These are phyloP conservation scores for Lottia scabra DNA, from an alignment of 2,888 invertebrate species.

Conservation along the genomic window DNA sequence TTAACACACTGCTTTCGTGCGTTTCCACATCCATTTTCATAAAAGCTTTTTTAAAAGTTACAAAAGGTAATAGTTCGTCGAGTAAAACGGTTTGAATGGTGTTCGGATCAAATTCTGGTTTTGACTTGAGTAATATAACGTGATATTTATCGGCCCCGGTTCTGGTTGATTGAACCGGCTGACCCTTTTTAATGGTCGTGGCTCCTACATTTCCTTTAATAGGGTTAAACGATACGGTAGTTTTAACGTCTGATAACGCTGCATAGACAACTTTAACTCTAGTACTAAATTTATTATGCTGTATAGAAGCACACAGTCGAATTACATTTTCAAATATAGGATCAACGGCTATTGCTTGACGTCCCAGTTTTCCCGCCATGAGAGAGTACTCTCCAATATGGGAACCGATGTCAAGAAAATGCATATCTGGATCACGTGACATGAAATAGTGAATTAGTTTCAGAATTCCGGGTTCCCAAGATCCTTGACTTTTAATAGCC, in stretches of 20 bases:
- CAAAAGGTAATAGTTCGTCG: neutral
- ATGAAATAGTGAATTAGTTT: neutral
- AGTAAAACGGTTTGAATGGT: neutral
- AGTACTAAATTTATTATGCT: neutral
- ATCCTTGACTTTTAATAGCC: neutral
- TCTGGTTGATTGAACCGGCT: no score
- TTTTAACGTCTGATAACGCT: neutral
- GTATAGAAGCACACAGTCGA: neutral
- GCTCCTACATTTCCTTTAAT: neutral
- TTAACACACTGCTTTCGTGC: neutral
- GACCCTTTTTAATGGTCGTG: neutral
- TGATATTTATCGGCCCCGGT: neutral
- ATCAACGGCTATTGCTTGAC: neutral
- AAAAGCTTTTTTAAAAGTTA: neutral
- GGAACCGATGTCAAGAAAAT: neutral
- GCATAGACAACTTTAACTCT: neutral
- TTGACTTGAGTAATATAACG: neutral
- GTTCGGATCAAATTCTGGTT: neutral
- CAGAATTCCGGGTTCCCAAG: neutral
- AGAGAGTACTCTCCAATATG: neutral
- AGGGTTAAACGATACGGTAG: neutral
- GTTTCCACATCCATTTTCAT: slow-evolving; percentile 1
- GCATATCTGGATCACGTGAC: neutral
- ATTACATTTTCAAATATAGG: neutral
- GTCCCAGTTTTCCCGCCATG: neutral